Evolutionary conservation across 2,113 vertebrate genomes (phyloP), one percentile per base, ranked within the genome.

Genomic region (Labeo rohita): DNA sequence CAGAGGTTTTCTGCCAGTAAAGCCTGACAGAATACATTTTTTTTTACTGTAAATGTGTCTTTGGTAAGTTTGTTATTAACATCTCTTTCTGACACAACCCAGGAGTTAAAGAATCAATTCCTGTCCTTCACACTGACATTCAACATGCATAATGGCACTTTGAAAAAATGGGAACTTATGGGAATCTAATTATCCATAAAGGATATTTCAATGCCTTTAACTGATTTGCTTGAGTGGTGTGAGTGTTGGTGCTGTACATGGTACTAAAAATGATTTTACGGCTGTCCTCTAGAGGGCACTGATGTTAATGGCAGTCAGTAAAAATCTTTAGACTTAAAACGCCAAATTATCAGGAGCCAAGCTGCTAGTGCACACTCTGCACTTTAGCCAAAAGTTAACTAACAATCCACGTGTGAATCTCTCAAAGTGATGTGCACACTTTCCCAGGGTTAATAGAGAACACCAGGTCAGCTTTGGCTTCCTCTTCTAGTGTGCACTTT

Each of bases 361-460:
- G 72, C 49, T 84, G 85, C 82, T 87, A 54, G 77, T 61, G 47
- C 50, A 54, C 50, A 50, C 59, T 56, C 23, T 28, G 65, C 80
- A 86, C 84, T 86, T 86, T 84, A 84, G 79, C 52, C 23, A 47
- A 59, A 80, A 47, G 28, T 59, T 54, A 68, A 50, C 61, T 68
- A 56, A 56, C 75, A 45, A 56, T 74, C 34, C 50, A 28, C 8
- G 1, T 66, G 45, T 21, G 8, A 11, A 39, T 15, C 36, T 59
- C 16, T n/a, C 50, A 21, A 80, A 54, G 77, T 7, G 12, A 61
- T 72, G 39, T 28, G 5, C 49, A 50, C 36, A 23, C 47, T 12
- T 54, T 43, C 45, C 59, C 39, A 34, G 21, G 9, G 28, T 83
- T 84, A 84, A 15, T 28, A 76, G 11, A 70, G 21, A 56, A 66